Evolutionary conservation across 2,797 vertebrate genomes (phyloP).

Genomic region (Sternarchorhynchus goeldii): DNA sequence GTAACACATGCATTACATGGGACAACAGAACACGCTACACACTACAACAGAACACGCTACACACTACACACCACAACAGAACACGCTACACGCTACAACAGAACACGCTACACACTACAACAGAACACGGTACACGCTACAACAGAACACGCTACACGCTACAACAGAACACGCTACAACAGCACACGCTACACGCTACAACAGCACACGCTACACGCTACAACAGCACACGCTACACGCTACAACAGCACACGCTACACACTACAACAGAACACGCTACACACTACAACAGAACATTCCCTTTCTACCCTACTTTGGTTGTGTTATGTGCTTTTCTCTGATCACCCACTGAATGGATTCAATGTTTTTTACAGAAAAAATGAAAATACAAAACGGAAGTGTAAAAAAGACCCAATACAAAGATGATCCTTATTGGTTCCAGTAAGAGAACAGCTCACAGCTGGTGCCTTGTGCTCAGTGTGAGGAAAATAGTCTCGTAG

Average conservation of each 20-base stretch:
- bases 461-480: background rate
- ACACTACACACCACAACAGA: too few species aligned
- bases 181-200: background rate
- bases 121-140: too few species aligned
- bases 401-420: background rate
- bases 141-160: too few species aligned
- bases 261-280: too few species aligned
- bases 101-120: too few species aligned
- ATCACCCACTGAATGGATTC: background rate
- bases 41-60: too few species aligned
- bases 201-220: background rate
- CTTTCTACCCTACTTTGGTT: too few species aligned
- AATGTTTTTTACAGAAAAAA: background rate
- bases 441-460: constrained; percentile 18
- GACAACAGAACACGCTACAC: background rate
- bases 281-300: too few species aligned
- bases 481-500: background rate
- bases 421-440: background rate
- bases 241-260: too few species aligned
- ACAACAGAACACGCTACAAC: too few species aligned
- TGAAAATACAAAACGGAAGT: background rate
- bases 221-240: background rate
- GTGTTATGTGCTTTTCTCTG: background rate
- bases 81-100: too few species aligned
- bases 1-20: background rate